Conservation (phyloP, 2,797 vertebrate genomes). For the Phoxinus dragarum region DNA sequence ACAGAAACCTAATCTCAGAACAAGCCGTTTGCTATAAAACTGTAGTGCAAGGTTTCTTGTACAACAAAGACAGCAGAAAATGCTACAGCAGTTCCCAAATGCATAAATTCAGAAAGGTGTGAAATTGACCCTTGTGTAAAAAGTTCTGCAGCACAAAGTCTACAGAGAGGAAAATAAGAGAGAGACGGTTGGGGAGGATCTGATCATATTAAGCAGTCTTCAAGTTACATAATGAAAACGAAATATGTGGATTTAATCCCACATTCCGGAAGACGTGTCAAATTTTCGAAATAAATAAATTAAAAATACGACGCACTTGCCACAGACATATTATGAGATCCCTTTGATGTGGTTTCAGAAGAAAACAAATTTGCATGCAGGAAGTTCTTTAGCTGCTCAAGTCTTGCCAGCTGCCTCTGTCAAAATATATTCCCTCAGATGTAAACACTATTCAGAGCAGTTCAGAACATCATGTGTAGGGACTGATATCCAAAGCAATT, state of each 20-base stretch:
- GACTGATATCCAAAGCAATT: slow-evolving; percentile 59
- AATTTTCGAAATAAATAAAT: slow-evolving; percentile 46
- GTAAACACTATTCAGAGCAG: slow-evolving; percentile 44
- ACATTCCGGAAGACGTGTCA: slow-evolving; percentile 45
- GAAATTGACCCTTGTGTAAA: slow-evolving; percentile 62
- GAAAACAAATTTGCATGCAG: slow-evolving; percentile 53
- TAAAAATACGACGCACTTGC: slow-evolving; percentile 25
- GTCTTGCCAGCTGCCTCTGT: slow-evolving; percentile 49
- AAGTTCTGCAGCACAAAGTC: slow-evolving; percentile 57
- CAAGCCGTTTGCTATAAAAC: slow-evolving; percentile 36
- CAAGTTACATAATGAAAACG: slow-evolving; percentile 28
- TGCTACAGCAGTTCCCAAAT: slow-evolving; percentile 16
- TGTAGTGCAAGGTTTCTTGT: slow-evolving; percentile 32
- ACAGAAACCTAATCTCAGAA: slow-evolving; percentile 49
- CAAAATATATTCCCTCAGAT: slow-evolving; percentile 53
- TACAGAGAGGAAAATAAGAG: slow-evolving; percentile 22
- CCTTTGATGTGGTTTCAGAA: slow-evolving; percentile 50
- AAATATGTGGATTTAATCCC: slow-evolving; percentile 44
- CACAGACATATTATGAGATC: slow-evolving; percentile 36
- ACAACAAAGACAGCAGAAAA: slow-evolving; percentile 28
- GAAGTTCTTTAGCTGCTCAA: slow-evolving; percentile 44
- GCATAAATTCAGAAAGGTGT: slow-evolving; percentile 48
- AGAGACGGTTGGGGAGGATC: slow-evolving; percentile 37
- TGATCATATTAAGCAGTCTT: slow-evolving; percentile 39
- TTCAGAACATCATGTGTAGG: slow-evolving; percentile 43